These are phyloP conservation scores for Callorhinus ursinus DNA, from an alignment of 2,113 vertebrate genomes.

Conservation along the genomic window DNA sequence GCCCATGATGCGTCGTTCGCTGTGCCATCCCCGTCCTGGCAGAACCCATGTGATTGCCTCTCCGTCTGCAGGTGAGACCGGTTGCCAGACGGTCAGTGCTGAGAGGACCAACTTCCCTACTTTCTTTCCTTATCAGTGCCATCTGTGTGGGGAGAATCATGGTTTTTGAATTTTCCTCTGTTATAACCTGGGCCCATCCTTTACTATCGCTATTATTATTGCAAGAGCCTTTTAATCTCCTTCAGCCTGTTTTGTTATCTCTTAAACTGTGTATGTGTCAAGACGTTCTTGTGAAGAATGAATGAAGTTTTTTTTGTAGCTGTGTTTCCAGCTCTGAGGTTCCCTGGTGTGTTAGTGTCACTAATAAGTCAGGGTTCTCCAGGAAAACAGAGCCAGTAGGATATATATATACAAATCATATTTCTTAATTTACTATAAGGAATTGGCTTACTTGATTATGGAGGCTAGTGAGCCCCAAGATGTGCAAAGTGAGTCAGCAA, in stretches of 20 bases:
- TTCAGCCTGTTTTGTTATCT: not conserved
- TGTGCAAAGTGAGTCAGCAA: not conserved
- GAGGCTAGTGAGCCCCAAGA: not conserved
- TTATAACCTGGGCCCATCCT: not conserved
- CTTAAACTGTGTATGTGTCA: not conserved
- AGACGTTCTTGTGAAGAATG: not conserved
- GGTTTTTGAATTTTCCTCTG: not conserved
- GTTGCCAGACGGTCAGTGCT: not conserved
- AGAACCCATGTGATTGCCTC: not conserved
- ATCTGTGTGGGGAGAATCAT: not conserved
- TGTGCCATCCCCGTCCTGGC: not conserved
- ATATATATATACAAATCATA: not conserved
- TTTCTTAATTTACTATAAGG: not conserved
- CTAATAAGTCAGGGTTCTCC: not conserved
- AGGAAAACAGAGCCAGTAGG: not conserved
- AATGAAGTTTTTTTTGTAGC: not conserved
- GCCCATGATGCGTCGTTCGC: not conserved
- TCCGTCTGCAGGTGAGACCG: not conserved
- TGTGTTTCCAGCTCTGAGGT: not conserved
- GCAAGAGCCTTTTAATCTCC: not conserved
- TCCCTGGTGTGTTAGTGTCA: not conserved
- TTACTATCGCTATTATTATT: not conserved
- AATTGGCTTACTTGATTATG: not conserved
- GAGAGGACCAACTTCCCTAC: accelerated
- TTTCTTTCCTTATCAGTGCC: not conserved